These are phyloP conservation scores for Orthonychiurus folsomi DNA, from an alignment of 2,888 invertebrate species.

Conservation along the genomic window DNA sequence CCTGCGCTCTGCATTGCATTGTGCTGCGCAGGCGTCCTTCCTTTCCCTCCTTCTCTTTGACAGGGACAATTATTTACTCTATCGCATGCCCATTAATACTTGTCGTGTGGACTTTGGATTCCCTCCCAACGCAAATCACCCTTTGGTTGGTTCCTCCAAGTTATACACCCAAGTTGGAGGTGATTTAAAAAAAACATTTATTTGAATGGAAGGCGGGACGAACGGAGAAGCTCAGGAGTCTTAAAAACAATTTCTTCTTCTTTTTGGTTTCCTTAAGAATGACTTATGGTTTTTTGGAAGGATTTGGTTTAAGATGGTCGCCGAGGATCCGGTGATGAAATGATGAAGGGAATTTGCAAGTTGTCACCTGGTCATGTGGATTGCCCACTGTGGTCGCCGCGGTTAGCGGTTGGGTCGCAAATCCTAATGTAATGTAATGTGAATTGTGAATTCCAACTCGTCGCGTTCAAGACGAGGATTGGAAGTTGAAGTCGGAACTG, in stretches of 20 bases:
- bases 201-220: background rate
- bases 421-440: too few relatives aligned
- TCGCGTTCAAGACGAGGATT: too few relatives aligned
- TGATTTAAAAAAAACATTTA: background rate
- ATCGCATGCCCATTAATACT: background rate
- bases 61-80: constrained; percentile 1
- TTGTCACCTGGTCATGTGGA: background rate
- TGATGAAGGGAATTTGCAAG: background rate
- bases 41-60: background rate
- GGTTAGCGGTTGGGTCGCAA: too few relatives aligned
- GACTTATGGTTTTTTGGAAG: too few relatives aligned
- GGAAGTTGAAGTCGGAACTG: background rate
- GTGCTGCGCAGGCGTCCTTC: background rate
- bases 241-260: background rate
- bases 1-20: too few relatives aligned
- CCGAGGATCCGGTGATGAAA: too few relatives aligned
- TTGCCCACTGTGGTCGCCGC: too few relatives aligned
- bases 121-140: background rate
- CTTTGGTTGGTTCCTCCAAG: too few relatives aligned
- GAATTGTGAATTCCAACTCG: too few relatives aligned
- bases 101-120: background rate
- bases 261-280: background rate
- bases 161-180: too few relatives aligned
- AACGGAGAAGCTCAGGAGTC: too few relatives aligned
- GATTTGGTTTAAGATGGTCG: too few relatives aligned